Percentiles rank a stretch among this genome's conserved stretches.
These are phyloP conservation scores for Agrochola circellaris DNA, from an alignment of 2,888 invertebrate species.

Conservation along the genomic window DNA sequence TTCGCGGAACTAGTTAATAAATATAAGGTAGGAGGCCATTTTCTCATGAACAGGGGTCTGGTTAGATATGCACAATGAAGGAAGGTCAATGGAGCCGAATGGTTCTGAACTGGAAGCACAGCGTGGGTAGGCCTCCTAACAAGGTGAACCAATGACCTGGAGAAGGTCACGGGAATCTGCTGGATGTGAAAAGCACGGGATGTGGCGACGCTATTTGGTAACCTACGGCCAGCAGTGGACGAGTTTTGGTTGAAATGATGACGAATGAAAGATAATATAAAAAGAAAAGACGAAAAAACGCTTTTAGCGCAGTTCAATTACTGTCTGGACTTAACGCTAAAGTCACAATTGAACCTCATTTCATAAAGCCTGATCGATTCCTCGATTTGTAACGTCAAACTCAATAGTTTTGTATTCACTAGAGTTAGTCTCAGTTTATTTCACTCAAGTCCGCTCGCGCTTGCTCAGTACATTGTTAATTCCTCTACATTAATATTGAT, in stretches of 20 bases:
- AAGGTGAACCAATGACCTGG: neutral
- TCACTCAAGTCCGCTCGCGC: neutral
- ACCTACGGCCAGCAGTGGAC: no score
- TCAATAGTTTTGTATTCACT: neutral
- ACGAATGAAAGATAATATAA: neutral
- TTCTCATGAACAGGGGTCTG: neutral
- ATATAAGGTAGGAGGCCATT: constrained; percentile 70
- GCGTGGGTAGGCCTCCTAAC: no score
- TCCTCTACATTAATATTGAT: no score
- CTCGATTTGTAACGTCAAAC: neutral
- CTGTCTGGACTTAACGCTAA: no score
- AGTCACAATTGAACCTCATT: neutral
- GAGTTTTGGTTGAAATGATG: neutral
- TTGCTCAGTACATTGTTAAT: no score
- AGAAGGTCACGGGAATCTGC: neutral
- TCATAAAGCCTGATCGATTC: neutral
- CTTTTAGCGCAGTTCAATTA: neutral
- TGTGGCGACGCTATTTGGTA: neutral
- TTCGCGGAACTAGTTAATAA: constrained; percentile 75
- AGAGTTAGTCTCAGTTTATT: neutral
- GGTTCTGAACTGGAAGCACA: neutral
- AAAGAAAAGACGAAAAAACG: no score
- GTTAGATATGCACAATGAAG: neutral
- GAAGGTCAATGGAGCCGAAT: neutral
- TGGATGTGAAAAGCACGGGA: no score